phyloP scores from a whole-genome alignment of 2,888 invertebrate genomes.

The Rotaria macrura region DNA sequence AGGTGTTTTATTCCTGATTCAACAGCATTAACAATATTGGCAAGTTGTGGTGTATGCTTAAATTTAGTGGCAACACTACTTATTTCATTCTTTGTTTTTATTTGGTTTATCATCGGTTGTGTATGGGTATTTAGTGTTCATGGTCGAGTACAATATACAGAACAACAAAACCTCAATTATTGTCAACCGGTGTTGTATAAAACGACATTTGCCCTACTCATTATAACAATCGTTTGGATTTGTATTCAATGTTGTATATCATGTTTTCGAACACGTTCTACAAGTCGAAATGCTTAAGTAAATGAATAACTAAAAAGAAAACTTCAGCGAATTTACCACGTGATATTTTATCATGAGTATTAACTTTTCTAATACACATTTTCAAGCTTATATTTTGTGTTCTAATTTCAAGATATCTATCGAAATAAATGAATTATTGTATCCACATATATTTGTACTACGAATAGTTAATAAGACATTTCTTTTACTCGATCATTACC shows the following conservation, averaged over 20 bases:
- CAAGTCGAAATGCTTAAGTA: too few relatives aligned
- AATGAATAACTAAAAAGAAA: too few relatives aligned
- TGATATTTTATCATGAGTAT: too few relatives aligned
- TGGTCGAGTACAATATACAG: not conserved
- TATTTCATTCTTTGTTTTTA: not conserved
- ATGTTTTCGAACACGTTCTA: not conserved
- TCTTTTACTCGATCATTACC: too few relatives aligned
- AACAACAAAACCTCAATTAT: not conserved
- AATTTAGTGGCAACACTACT: not conserved
- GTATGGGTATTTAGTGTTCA: constrained; percentile 22
- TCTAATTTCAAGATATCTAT: too few relatives aligned
- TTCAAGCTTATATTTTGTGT: too few relatives aligned
- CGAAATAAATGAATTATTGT: too few relatives aligned
- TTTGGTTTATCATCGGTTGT: not conserved
- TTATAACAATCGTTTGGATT: not conserved
- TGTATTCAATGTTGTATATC: not conserved
- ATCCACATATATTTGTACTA: too few relatives aligned
- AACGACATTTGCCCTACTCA: constrained; percentile 21
- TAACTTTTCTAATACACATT: too few relatives aligned
- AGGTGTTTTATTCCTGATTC: not conserved
- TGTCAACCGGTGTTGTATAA: constrained; percentile 17
- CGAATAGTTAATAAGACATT: too few relatives aligned
- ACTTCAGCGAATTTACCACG: too few relatives aligned
- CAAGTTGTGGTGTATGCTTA: not conserved
- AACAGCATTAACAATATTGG: not conserved